phyloP scores from a whole-genome alignment of 2,888 invertebrate species.

The Ectropis crepuscularia region DNA sequence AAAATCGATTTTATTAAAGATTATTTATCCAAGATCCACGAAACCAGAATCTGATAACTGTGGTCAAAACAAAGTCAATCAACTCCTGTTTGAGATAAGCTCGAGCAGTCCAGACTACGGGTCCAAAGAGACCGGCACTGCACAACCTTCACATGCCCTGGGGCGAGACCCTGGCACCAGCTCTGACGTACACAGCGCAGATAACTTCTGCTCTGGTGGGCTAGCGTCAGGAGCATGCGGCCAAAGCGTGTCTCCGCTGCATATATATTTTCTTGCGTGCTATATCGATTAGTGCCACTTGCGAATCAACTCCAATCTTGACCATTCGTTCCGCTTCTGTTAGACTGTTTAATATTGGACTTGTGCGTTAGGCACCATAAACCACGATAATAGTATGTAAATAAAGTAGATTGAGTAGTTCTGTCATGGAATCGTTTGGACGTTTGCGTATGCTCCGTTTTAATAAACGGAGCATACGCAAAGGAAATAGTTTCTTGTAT shows the following conservation, averaged over 20 bases:
- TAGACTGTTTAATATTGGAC: constrained; percentile 19
- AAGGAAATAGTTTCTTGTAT: too few relatives aligned
- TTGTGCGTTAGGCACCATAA: constrained; percentile 14
- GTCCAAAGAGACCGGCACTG: neutral
- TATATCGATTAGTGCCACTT: constrained; percentile 62
- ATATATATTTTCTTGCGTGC: constrained; percentile 39
- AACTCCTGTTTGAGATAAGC: neutral
- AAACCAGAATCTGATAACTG: too few relatives aligned
- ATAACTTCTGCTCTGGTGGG: constrained; percentile 42
- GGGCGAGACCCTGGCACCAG: constrained; percentile 25
- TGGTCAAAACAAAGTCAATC: too few relatives aligned
- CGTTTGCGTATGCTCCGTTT: neutral
- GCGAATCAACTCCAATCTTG: constrained; percentile 51
- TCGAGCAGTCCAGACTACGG: neutral
- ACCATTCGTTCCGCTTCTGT: constrained; percentile 34
- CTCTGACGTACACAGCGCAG: constrained; percentile 30
- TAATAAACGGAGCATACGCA: too few relatives aligned
- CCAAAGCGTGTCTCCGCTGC: constrained; percentile 52
- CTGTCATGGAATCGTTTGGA: neutral
- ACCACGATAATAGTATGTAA: constrained; percentile 14
- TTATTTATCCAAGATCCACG: too few relatives aligned
- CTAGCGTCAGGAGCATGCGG: constrained; percentile 55
- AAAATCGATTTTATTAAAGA: too few relatives aligned
- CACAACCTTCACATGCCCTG: constrained; percentile 25
- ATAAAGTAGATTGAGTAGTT: constrained; percentile 9